These are phyloP conservation scores for Sebastolobus altivelis DNA, from an alignment of 2,797 vertebrate genomes.

Conservation along the genomic window DNA sequence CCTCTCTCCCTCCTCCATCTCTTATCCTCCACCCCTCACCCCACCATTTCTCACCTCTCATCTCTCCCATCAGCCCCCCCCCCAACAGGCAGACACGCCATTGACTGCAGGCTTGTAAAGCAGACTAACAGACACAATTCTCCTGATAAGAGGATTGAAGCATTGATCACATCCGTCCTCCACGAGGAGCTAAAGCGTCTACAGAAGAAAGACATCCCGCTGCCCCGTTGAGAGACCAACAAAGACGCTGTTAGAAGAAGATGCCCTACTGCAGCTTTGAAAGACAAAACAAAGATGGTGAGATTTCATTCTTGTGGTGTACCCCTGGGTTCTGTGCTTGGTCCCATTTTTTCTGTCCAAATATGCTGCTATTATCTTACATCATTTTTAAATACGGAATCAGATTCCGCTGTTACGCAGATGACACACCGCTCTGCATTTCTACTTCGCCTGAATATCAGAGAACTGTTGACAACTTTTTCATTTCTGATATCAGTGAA, in stretches of 20 bases:
- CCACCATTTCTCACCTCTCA: slow-evolving; percentile 61
- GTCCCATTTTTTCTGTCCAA: not conserved
- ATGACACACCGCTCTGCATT: slow-evolving; percentile 3
- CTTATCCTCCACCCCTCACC: slow-evolving; percentile 53
- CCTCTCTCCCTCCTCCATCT: slow-evolving; percentile 22
- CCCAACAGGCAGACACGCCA: slow-evolving; percentile 25
- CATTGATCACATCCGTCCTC: slow-evolving; percentile 74
- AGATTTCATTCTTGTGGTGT: slow-evolving; percentile 24
- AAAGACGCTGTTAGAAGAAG: slow-evolving; percentile 20
- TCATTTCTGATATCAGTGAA: not conserved
- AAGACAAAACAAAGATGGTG: slow-evolving; percentile 28
- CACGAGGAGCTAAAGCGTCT: slow-evolving; percentile 45
- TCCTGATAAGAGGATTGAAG: slow-evolving; percentile 74
- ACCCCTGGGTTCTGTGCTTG: slow-evolving; percentile 13
- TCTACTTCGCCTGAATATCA: not conserved
- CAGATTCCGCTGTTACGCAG: not conserved
- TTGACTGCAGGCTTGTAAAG: slow-evolving; percentile 64
- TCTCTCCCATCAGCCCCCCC: slow-evolving; percentile 26
- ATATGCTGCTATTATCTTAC: not conserved
- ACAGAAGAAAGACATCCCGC: slow-evolving; percentile 40
- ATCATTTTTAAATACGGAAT: not conserved
- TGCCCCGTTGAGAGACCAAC: slow-evolving; percentile 31
- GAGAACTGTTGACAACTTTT: not conserved
- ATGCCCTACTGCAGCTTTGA: slow-evolving; percentile 27
- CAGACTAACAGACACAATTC: slow-evolving; percentile 61